These are phyloP conservation scores for Cotesia chilonis DNA, from an alignment of 1,140 invertebrate species.

Conservation along the genomic window DNA sequence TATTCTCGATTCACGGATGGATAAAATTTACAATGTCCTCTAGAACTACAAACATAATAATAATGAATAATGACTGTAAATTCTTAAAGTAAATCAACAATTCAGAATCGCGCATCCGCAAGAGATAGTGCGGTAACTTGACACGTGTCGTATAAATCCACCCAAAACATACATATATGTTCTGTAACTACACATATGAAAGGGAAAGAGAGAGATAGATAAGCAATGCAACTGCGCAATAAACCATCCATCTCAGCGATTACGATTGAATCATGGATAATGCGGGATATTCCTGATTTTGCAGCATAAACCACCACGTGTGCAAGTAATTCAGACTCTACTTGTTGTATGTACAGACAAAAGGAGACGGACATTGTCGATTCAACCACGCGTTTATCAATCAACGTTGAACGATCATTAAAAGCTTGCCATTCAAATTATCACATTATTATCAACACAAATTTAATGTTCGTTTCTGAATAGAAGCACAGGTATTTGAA, in stretches of 20 bases:
- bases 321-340: slow-evolving; percentile 3
- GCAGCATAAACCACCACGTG: neutral
- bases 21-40: neutral
- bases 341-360: neutral
- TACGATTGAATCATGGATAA: slow-evolving; percentile 23
- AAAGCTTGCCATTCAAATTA: slow-evolving; percentile 19
- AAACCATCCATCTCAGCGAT: slow-evolving; percentile 28
- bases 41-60: neutral
- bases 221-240: slow-evolving; percentile 3
- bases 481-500: too few relatives aligned
- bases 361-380: slow-evolving; percentile 22
- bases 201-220: neutral
- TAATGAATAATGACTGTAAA: neutral
- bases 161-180: neutral
- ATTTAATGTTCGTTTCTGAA: neutral
- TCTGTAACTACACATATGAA: neutral
- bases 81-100: slow-evolving; percentile 11
- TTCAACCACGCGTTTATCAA: slow-evolving; percentile 29
- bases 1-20: neutral
- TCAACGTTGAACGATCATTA: slow-evolving; percentile 30
- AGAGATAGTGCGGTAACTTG: slow-evolving; percentile 9
- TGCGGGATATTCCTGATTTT: neutral
- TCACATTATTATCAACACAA: slow-evolving; percentile 5
- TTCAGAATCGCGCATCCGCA: neutral
- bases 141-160: slow-evolving; percentile 8